A percentile compares a stretch with the other conserved stretches of the same genome.
Conservation (phyloP, 2,113 vertebrate genomes). For the Misgurnus mizolepis region DNA sequence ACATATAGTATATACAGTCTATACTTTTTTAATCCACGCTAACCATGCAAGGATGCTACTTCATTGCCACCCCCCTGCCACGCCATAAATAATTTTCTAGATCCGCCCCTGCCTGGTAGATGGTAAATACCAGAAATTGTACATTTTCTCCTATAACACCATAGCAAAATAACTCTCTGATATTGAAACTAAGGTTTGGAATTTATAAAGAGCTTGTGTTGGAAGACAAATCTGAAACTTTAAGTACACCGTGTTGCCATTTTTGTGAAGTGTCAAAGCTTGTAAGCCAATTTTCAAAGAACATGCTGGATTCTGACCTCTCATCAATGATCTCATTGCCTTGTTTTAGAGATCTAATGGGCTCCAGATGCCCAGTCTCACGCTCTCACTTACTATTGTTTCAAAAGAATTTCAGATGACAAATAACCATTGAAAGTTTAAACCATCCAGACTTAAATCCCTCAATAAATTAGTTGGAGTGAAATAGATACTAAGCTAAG, state of each 20-base stretch:
- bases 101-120: not conserved
- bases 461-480: not conserved
- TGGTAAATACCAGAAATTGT: not conserved
- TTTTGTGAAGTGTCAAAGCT: conserved; percentile 22
- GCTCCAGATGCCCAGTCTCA: conserved; percentile 40
- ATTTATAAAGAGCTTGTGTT: not conserved
- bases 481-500: not conserved
- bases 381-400: conserved; percentile 41
- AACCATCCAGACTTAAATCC: conserved; percentile 24
- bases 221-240: not conserved
- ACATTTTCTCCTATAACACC: not conserved
- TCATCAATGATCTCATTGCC: conserved; percentile 43
- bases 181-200: not conserved
- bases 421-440: conserved; percentile 32
- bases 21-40: too few relatives aligned
- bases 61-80: too few relatives aligned
- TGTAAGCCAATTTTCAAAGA: conserved; percentile 9
- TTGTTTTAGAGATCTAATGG: conserved; percentile 47
- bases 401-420: conserved; percentile 50
- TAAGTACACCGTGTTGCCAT: not conserved
- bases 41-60: too few relatives aligned
- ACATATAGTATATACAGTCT: too few relatives aligned
- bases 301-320: conserved; percentile 32
- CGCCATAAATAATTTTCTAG: too few relatives aligned
- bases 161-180: not conserved